These are phyloP conservation scores for Rhodinocichla rosea DNA, from an alignment of 2,113 vertebrate genomes.

Conservation along the genomic window DNA sequence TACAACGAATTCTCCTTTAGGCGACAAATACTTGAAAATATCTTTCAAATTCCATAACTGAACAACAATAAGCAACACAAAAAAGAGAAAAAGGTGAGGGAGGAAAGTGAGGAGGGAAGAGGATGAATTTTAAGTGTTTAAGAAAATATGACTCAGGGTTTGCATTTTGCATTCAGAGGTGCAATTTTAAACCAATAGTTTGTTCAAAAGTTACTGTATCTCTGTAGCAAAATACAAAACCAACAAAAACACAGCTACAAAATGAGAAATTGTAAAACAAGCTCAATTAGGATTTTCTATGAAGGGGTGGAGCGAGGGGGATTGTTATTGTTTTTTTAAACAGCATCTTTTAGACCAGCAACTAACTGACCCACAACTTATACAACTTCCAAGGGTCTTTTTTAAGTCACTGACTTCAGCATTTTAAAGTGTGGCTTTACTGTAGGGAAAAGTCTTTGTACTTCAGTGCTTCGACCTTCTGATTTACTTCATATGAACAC, in stretches of 20 bases:
- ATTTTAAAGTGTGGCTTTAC: background rate
- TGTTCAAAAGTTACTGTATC: background rate
- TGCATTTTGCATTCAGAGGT: background rate
- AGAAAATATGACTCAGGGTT: background rate
- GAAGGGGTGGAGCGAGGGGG: rapidly evolving
- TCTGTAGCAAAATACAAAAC: background rate
- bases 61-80: background rate
- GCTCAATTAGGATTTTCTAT: background rate
- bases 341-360: background rate
- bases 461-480: background rate
- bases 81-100: background rate
- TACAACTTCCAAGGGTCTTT: background rate
- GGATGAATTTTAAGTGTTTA: background rate
- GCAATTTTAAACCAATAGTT: background rate
- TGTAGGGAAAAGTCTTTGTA: background rate
- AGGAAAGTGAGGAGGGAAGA: background rate
- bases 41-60: background rate
- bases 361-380: background rate
- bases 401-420: background rate
- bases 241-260: background rate
- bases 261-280: background rate
- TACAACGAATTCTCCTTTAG: background rate
- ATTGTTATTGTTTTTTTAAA: background rate
- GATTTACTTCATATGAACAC: background rate
- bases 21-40: background rate